A percentile compares a stretch with the other conserved stretches of the same genome.
Conservation (phyloP, 2,797 vertebrate genomes). For the Bradypodion pumilum region DNA sequence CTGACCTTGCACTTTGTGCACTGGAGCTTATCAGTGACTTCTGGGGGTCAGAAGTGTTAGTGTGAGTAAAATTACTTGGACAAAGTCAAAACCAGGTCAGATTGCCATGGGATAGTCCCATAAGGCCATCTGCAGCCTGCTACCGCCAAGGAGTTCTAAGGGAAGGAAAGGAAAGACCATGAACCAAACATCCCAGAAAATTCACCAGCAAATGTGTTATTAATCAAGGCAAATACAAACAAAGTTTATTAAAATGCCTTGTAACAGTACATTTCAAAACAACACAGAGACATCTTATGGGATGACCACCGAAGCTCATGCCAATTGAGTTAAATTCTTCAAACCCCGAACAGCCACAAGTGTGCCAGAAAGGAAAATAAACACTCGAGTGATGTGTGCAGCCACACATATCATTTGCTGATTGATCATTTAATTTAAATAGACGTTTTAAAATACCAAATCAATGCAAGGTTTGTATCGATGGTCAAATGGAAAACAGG, state of each 20-base stretch:
- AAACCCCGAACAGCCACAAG: conserved; percentile 72
- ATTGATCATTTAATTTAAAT: conserved; percentile 72
- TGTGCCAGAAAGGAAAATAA: conserved; percentile 81
- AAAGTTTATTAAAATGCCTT: conserved; percentile 93
- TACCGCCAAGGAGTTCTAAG: conserved; percentile 91
- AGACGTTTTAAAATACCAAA: conserved; percentile 68
- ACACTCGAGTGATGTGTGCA: conserved; percentile 69
- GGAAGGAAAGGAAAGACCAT: conserved; percentile 86
- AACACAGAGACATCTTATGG: conserved; percentile 75
- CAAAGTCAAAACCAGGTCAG: conserved; percentile 87
- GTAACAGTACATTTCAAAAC: conserved; percentile 82
- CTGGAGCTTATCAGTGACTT: conserved; percentile 79
- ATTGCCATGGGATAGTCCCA: conserved; percentile 86
- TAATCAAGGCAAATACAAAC: conserved; percentile 95
- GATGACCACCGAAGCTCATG: conserved; percentile 71
- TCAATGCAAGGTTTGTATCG: conserved; percentile 53
- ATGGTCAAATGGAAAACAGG: conserved; percentile 49
- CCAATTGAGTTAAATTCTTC: conserved; percentile 72
- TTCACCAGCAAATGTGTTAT: conserved; percentile 91
- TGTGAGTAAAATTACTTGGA: conserved; percentile 87
- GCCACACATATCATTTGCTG: conserved; percentile 68
- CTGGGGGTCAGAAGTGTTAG: conserved; percentile 78
- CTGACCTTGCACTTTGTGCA: conserved; percentile 64
- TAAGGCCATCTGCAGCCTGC: conserved; percentile 80
- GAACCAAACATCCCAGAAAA: conserved; percentile 87